Evolutionary conservation across 2,797 vertebrate genomes (phyloP), one percentile per base, ranked within the genome.

Genomic region (Myoxocephalus aenaeus): DNA sequence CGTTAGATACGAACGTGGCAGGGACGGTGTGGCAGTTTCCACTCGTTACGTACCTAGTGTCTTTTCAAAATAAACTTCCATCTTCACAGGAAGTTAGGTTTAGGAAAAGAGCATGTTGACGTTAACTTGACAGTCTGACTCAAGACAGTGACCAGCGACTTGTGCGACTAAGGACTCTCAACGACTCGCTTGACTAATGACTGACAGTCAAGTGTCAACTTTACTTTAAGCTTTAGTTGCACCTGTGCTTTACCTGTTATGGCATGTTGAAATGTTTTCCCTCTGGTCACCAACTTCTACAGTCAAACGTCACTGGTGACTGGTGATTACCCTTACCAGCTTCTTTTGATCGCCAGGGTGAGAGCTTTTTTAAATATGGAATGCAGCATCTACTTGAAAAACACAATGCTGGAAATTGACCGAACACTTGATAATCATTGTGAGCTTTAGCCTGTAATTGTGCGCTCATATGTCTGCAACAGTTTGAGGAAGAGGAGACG

Each of bases 361-460:
- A 80, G 69, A 69, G 63, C 40, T 61, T 13, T 70, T 71, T 86
- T 40, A 77, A 82, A 79, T 74, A 48, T 83, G 58, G 58, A 75
- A 46, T 36, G 68, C 77, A 58, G 59, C 53, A 62, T 77, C 44
- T 44, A 58, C 68, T 76, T 86, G 46, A 63, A 62, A 80, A 75
- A 25, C 20, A 75, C 70, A 83, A 81, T 70, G 69, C 48, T 27
- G 53, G 15, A n/a, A 85, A 79, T 44, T 73, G 73, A 81, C 40
- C 58, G 20, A 70, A 50, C 58, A 75, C 48, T 70, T 46, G 64
- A 75, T 63, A 56, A 67, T 68, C 56, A 70, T 59, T 65, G 73
- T 65, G 78, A 80, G 42, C 29, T 75, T 70, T 44, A 50, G 71
- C 59, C 65, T 53, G 32, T 25, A 73, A 54, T n/a, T 64, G n/a